Evolutionary conservation across 2,888 invertebrate genomes (phyloP).

Genomic region (Unio pictorum): DNA sequence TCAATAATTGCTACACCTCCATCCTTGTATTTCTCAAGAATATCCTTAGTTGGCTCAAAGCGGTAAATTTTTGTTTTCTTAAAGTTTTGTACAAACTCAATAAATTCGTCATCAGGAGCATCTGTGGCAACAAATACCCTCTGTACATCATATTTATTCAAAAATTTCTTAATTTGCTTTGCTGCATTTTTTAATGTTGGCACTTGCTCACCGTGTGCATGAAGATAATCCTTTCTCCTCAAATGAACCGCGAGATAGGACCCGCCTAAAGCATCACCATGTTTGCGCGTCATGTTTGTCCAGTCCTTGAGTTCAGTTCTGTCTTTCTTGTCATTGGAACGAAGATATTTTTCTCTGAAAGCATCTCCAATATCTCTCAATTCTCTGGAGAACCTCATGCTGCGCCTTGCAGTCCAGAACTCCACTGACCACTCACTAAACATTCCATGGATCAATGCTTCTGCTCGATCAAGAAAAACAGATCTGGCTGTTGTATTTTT

Average conservation of each 20-base stretch:
- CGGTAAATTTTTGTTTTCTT: conserved; percentile 58
- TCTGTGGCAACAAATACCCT: conserved; percentile 90
- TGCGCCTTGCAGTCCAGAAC: conserved; percentile 75
- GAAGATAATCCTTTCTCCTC: conserved; percentile 89
- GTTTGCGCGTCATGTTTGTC: conserved; percentile 72
- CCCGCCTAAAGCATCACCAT: conserved; percentile 72
- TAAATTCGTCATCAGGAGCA: conserved; percentile 76
- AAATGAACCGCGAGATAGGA: conserved; percentile 90
- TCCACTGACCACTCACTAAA: conserved; percentile 79
- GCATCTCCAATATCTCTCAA: conserved; percentile 80
- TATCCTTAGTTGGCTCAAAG: conserved; percentile 55
- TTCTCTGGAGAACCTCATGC: conserved; percentile 88
- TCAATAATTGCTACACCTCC: conserved; percentile 94
- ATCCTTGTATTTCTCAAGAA: conserved; percentile 76
- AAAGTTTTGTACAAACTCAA: conserved; percentile 73
- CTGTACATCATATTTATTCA: conserved; percentile 75
- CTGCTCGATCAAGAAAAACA: conserved; percentile 66
- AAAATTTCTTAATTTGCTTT: conserved; percentile 80
- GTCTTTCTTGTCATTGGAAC: conserved; percentile 78
- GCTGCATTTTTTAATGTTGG: conserved; percentile 86
- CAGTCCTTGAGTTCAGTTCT: conserved; percentile 78
- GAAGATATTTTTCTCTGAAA: conserved; percentile 78
- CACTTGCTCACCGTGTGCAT: conserved; percentile 81
- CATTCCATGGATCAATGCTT: conserved; percentile 72
- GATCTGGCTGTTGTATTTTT: conserved; percentile 67